Conservation (phyloP, 1,140 invertebrate genomes). For the Aphaenogaster floridana region DNA sequence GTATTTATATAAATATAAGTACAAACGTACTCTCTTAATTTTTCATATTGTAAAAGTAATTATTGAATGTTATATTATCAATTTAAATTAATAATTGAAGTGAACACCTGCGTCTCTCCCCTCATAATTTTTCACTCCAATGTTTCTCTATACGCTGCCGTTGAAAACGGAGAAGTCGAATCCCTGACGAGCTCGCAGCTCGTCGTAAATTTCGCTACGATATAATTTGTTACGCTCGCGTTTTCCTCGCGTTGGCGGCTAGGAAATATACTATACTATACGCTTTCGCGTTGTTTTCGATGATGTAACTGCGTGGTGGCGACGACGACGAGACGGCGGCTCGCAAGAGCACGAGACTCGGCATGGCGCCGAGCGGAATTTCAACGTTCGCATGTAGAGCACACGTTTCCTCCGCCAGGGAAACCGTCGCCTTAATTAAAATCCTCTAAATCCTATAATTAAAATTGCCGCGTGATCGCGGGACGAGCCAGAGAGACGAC, state of each 20-base stretch:
- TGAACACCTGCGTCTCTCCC: not conserved
- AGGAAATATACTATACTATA: slow-evolving; percentile 14
- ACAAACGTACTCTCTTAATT: not conserved
- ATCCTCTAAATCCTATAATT: slow-evolving; percentile 42
- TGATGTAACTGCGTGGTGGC: slow-evolving; percentile 33
- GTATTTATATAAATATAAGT: not conserved
- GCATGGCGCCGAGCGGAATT: slow-evolving; percentile 39
- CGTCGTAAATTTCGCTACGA: slow-evolving; percentile 17
- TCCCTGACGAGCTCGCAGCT: not conserved
- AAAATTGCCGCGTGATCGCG: slow-evolving; percentile 30
- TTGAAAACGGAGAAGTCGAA: not conserved
- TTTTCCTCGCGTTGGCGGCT: not conserved
- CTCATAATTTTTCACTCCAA: not conserved
- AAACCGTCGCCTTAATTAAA: slow-evolving; percentile 21
- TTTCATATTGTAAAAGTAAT: not conserved
- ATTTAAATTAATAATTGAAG: not conserved
- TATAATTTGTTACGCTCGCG: slow-evolving; percentile 38
- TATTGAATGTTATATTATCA: not conserved
- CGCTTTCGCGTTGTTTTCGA: slow-evolving; percentile 52
- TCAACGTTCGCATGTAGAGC: slow-evolving; percentile 11
- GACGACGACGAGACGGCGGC: slow-evolving; percentile 13
- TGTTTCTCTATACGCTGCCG: not conserved
- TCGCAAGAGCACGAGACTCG: slow-evolving; percentile 23
- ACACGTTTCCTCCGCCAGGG: not conserved
- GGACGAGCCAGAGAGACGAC: not conserved